Conservation (phyloP, 2,797 vertebrate species). For the Gila robusta region DNA sequence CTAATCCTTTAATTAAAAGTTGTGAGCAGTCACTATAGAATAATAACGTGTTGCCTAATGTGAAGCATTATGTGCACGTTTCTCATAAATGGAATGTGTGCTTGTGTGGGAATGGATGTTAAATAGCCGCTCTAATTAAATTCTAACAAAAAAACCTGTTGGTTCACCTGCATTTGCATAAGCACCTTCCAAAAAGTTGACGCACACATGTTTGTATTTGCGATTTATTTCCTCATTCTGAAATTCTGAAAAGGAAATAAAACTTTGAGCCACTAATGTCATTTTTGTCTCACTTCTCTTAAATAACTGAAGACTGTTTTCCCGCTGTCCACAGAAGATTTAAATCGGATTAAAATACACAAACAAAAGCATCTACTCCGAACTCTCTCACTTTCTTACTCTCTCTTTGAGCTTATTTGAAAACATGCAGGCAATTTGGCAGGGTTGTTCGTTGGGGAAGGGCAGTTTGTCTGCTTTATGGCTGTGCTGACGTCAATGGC, state of each 20-base stretch:
- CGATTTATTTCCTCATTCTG: constrained; percentile 39
- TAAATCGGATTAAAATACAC: constrained; percentile 72
- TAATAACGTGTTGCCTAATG: neutral
- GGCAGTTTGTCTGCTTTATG: constrained; percentile 97
- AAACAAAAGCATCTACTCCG: constrained; percentile 73
- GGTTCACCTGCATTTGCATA: neutral
- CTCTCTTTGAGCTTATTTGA: constrained; percentile 59
- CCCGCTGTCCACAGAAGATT: constrained; percentile 49
- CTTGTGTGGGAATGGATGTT: neutral
- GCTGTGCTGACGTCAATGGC: constrained; percentile 99
- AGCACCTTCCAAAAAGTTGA: constrained; percentile 22
- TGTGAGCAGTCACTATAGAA: neutral
- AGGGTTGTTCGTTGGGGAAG: constrained; percentile 88
- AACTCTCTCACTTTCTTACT: constrained; percentile 61
- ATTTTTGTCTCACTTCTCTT: constrained; percentile 30
- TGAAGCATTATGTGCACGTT: neutral
- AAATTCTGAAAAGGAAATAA: constrained; percentile 53
- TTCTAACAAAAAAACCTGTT: constrained; percentile 9
- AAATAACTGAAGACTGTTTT: constrained; percentile 58
- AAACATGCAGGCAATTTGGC: constrained; percentile 88
- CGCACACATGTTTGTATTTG: constrained; percentile 32
- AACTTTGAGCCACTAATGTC: constrained; percentile 17
- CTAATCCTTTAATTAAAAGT: constrained; percentile 12
- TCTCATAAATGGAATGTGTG: neutral
- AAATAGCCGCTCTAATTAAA: neutral